phyloP scores from a whole-genome alignment of 1,140 invertebrate genomes.

The Euura lappo region DNA sequence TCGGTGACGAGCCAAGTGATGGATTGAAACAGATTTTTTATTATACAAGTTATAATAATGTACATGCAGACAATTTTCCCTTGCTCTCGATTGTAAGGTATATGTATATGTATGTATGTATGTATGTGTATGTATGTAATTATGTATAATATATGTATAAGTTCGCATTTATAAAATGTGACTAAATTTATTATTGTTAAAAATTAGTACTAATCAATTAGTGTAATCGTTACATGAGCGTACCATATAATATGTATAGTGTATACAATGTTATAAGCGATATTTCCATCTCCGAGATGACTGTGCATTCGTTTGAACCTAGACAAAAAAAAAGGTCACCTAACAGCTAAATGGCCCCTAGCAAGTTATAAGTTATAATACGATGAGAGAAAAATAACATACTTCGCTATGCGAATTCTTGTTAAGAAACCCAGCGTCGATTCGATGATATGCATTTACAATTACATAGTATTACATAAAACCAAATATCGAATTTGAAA shows the following conservation, averaged over 20 bases:
- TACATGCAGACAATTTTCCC: conserved; percentile 36
- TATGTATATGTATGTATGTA: conserved; percentile 26
- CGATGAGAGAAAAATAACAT: not conserved
- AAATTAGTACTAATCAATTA: conserved; percentile 13
- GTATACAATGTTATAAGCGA: conserved; percentile 14
- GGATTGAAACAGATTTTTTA: conserved; percentile 38
- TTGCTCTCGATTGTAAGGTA: conserved; percentile 32
- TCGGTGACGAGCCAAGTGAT: not conserved
- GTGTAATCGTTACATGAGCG: conserved; percentile 8
- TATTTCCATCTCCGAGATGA: not conserved
- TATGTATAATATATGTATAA: conserved; percentile 17
- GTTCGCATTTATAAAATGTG: conserved; percentile 12
- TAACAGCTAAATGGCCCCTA: conserved; percentile 14
- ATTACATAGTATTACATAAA: too few species aligned
- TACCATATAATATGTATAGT: conserved; percentile 2
- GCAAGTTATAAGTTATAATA: conserved; percentile 7
- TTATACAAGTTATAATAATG: conserved; percentile 39
- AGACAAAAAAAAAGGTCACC: not conserved
- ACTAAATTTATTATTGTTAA: conserved; percentile 14
- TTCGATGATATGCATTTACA: conserved; percentile 5
- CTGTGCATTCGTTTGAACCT: conserved; percentile 8
- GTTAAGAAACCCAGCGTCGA: not conserved
- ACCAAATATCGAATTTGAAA: not conserved
- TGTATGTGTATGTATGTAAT: not conserved
- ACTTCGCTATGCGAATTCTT: not conserved